Base-by-base conservation (phyloP, 2,113 vertebrate species). In the Butorides virescens region DNA sequence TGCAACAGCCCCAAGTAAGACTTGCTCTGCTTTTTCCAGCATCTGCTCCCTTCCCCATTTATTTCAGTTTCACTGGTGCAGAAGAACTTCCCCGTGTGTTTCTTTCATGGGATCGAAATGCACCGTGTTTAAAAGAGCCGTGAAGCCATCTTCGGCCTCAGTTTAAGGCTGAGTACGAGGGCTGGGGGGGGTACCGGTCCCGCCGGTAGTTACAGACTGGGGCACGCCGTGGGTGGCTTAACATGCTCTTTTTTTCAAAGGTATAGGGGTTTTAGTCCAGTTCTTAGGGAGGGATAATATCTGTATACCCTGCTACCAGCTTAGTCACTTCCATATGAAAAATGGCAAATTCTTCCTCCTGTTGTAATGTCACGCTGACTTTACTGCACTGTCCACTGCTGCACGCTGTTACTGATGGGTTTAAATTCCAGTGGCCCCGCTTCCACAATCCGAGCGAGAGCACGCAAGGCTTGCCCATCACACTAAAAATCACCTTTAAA, bases 11-110 rank as follows among this genome's bases (percentile, higher is more conserved):
- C 77, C 67, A 67, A 93, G 93, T 93, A 96, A 91, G 82, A 8
- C 79, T 96, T 76, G 81, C 71, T 89, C 62, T 81, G 26, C 42
- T 86, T 97, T 95, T 94, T 93, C 47, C 95, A 80, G 52, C 83
- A 81, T 96, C 70, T 96, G 71, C 72, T 94, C 86, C 85, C 39
- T 90, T 96, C 96, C 55, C 84, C 86, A 97, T 97, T 97, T 93
- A 97, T 97, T 97, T 94, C 85, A 49, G 78, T 80, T 93, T 79
- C 81, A 76, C 72, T 96, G 95, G 88, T 96, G 95, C 86, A 82
- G 74, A 76, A 81, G 50, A 95, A 80, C 62, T 96, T 94, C 81
- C 80, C 42, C 23, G 23, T 29, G 37, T 30, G 53, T 89, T 95
- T 95, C 90, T 92, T 84, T 95, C 19, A 53, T 5, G 79, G 36